phyloP scores from a whole-genome alignment of 2,113 vertebrate species.

The Marmota flaviventris region DNA sequence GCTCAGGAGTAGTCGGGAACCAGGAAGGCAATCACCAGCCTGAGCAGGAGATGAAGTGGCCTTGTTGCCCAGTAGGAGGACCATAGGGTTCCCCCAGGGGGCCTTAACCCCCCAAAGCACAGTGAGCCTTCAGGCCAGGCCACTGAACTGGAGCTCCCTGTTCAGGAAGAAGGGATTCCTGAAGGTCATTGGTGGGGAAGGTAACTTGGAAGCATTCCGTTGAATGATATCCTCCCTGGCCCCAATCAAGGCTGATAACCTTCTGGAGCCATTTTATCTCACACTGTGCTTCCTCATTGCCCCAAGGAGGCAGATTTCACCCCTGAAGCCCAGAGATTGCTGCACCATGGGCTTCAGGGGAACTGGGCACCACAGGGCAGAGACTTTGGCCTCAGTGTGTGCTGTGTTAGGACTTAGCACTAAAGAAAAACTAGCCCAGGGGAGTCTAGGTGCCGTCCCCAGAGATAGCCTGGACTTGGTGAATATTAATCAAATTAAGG shows the following conservation, averaged over 20 bases:
- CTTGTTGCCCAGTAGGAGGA: not conserved
- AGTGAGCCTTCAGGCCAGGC: not conserved
- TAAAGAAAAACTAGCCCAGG: not conserved
- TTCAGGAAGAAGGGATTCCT: not conserved
- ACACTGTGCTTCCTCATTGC: conserved; percentile 76
- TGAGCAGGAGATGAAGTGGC: not conserved
- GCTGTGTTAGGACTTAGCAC: not conserved
- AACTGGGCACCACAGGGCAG: not conserved
- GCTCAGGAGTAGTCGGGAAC: not conserved
- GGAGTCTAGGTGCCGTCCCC: not conserved
- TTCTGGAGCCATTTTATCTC: conserved; percentile 32
- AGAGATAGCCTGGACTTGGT: not conserved
- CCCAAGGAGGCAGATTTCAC: not conserved
- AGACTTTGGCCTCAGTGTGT: not conserved
- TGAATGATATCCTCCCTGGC: not conserved
- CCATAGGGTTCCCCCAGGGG: accelerated
- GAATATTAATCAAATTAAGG: conserved; percentile 2
- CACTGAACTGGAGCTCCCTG: not conserved
- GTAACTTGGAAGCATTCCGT: not conserved
- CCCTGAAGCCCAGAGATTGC: not conserved
- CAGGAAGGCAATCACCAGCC: not conserved
- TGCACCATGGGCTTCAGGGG: not conserved
- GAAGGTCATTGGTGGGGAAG: conserved; percentile 40
- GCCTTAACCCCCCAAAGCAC: not conserved
- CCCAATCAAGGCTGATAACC: conserved; percentile 50